Conservation (phyloP, 2,797 vertebrate genomes). For the Tolypeutes matacus region DNA sequence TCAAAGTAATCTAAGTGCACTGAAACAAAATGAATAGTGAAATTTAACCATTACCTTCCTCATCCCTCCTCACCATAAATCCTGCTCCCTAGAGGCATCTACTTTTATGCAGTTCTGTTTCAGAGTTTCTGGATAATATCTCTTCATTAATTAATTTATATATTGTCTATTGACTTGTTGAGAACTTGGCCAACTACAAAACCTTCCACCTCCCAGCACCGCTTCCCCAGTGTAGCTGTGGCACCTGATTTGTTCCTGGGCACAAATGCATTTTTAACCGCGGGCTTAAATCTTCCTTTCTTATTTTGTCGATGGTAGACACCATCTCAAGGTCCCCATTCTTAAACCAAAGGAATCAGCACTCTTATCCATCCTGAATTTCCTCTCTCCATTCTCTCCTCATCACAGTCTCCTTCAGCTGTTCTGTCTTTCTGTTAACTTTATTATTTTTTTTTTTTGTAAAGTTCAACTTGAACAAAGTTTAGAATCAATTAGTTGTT, state of each 20-base stretch:
- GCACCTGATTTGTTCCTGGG: not conserved
- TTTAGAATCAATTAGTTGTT: not conserved
- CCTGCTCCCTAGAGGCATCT: not conserved
- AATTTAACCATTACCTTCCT: not conserved
- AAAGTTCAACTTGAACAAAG: not conserved
- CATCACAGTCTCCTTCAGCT: not conserved
- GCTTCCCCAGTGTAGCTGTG: not conserved
- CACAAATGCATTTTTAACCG: not conserved
- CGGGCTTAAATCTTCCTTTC: not conserved
- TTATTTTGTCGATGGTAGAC: not conserved
- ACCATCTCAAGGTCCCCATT: not conserved
- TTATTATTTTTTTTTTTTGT: not conserved
- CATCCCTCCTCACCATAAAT: not conserved
- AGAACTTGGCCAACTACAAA: not conserved
- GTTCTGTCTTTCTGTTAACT: not conserved
- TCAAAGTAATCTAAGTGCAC: slow-evolving; percentile 22
- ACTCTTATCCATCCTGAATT: not conserved
- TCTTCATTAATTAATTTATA: not conserved
- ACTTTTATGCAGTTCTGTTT: not conserved
- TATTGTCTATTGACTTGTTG: not conserved
- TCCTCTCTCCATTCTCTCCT: too few relatives aligned
- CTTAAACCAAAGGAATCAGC: not conserved
- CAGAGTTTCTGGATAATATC: not conserved
- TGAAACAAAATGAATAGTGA: slow-evolving; percentile 52
- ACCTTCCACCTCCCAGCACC: not conserved